phyloP scores from a whole-genome alignment of 2,888 invertebrate species.

The Oligia strigilis region DNA sequence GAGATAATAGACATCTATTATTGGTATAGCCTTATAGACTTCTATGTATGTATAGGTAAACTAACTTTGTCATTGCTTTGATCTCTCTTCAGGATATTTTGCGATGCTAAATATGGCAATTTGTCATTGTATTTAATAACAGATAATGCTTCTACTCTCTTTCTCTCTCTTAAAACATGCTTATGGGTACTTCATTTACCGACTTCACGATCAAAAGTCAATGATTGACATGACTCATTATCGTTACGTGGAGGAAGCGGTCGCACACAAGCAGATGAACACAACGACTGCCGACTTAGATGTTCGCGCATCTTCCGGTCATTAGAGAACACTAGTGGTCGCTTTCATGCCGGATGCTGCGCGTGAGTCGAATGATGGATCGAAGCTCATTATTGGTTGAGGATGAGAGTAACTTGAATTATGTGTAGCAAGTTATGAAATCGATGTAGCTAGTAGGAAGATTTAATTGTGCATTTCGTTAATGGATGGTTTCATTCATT shows the following conservation, averaged over 20 bases:
- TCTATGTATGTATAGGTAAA: too few relatives aligned
- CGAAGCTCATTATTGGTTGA: slow-evolving; percentile 48
- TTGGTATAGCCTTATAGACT: too few relatives aligned
- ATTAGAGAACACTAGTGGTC: slow-evolving; percentile 57
- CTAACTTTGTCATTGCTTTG: neutral
- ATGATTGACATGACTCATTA: slow-evolving; percentile 67
- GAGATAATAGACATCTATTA: neutral
- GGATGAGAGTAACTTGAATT: slow-evolving; percentile 29
- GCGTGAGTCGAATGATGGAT: slow-evolving; percentile 57
- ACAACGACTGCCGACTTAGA: slow-evolving; percentile 56
- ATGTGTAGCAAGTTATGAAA: slow-evolving; percentile 24
- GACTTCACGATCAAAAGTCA: slow-evolving; percentile 22
- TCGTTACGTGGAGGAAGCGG: slow-evolving; percentile 62
- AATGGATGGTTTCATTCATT: neutral
- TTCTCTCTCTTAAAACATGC: neutral
- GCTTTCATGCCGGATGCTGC: slow-evolving; percentile 60
- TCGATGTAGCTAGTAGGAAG: neutral
- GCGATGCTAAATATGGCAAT: neutral
- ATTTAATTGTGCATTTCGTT: neutral
- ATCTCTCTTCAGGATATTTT: neutral
- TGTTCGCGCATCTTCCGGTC: slow-evolving; percentile 66
- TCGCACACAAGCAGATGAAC: slow-evolving; percentile 49
- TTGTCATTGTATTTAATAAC: too few relatives aligned
- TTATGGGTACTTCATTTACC: neutral
- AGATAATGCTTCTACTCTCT: neutral